Base-by-base conservation (phyloP, 2,797 vertebrate species). In the Rhinogobio ventralis region DNA sequence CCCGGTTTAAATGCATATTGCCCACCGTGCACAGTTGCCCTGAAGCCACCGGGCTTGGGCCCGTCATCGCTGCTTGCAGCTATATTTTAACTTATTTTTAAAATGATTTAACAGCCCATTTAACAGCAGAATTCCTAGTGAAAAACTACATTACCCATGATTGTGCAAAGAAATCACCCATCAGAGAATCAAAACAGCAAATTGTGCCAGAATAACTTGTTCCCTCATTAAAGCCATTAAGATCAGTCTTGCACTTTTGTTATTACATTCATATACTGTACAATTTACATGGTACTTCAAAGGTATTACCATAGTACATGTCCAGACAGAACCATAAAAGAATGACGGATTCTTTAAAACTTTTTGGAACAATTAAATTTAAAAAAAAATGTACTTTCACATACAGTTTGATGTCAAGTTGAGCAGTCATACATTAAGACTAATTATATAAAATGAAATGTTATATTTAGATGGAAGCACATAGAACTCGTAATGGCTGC, bases 401-500 rank as follows among this genome's bases (percentile, higher is more conserved):
- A 20, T 67, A 17, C 20, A 36, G 19, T 55, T 55, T 33, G 7
- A 57, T 57, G 7, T 17, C 1, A 4, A 77, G 36, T 25, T 60
- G 14, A 60, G 8, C 23, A 57, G 33, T 60, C 74, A 25, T 19
- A 8, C 9, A n/a, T 57, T 45, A 28, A 62, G 36, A 28, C 20
- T 33, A 14, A 82, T 30, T 30, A 17, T 17, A 64, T 72, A 0
- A 72, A 33, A 60, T n/a, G 0, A 55, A 73, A 62, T 55, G 17
- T 57, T 81, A 14, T 30, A 20, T 68, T 73, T 46, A 11, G 42
- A 73, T 30, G 25, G 25, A 19, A 60, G 36, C 39, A 42, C 36
- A 36, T 20, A 51, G 67, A 81, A 81, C 53, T 14, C 6, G 19
- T 60, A 72, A 46, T 49, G 39, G 53, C 28, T 74, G 81, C 62